Base-by-base conservation (phyloP, 2,888 invertebrate genomes). In the Clistopyga incitator region DNA sequence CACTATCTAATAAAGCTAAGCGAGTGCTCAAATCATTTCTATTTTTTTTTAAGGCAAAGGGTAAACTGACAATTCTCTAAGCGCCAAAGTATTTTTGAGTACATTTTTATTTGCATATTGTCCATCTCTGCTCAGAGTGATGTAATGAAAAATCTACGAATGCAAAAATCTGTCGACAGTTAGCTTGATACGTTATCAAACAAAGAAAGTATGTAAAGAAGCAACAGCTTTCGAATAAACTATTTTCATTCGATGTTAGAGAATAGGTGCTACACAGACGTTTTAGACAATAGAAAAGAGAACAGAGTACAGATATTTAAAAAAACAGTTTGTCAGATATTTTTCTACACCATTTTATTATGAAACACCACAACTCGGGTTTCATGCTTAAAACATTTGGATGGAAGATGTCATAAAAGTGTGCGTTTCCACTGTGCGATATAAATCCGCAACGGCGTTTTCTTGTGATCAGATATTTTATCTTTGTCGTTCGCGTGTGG, bases 281-380 rank as follows among this genome's bases (percentile, higher is more conserved):
- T 47, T 45, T 15, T 78, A 38, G n/a, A 71, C 6, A n/a, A 52
- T n/a, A 25, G 15, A 61, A 15, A 59, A 47, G 38, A 38, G 13
- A 76, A 65, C 20, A 54, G 70, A 54, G 74, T 25, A 23, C 61
- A 70, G 13, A 50, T 70, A 78, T 71, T 76, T 76, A 59, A 20
- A 25, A 25, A 72, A 70, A 78, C 50, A 59, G 25, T 56, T 61
- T 67, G 67, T 76, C 50, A 67, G 20, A 80, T 83, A 83, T 83
- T 83, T 83, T 83, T 79, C 71, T 83, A 83, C 75, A 52, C 59
- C 34, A 64, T 80, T 56, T 76, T 74, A 45, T 54, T 13, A 15
- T 23, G 42, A 75, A 15, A 20, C 52, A 18, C 70, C 42, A 18
- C 29, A 78, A 68, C n/a, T 10, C n/a, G 61, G 20, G 59, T 45